Percentiles rank a stretch among this genome's conserved stretches.
Evolutionary conservation across 2,113 vertebrate species (phyloP).

Genomic region (Ageneiosus marmoratus): DNA sequence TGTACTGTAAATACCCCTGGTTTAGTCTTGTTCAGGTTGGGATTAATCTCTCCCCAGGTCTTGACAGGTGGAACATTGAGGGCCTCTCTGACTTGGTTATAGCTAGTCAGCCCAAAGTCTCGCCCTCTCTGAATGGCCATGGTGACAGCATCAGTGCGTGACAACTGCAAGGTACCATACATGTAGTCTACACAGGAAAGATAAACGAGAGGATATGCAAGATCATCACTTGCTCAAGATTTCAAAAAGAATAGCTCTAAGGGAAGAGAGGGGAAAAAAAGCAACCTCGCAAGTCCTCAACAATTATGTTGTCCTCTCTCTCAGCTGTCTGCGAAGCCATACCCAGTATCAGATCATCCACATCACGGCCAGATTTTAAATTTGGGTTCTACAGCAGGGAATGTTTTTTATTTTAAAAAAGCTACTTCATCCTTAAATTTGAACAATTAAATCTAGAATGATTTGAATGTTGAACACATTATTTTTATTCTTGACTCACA

Average conservation of each 20-base stretch:
- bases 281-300: slow-evolving; percentile 90
- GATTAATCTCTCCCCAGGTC: slow-evolving; percentile 77
- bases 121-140: slow-evolving; percentile 84
- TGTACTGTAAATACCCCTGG: slow-evolving; percentile 61
- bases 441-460: background rate
- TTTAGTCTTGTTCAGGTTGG: slow-evolving; percentile 59
- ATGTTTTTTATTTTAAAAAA: slow-evolving; percentile 4
- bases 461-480: background rate
- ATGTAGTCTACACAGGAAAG: slow-evolving; percentile 81
- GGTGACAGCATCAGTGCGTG: slow-evolving; percentile 84
- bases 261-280: background rate
- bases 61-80: slow-evolving; percentile 69
- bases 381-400: slow-evolving; percentile 68
- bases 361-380: slow-evolving; percentile 66
- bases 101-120: slow-evolving; percentile 88
- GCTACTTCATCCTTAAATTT: background rate
- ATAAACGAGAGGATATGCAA: background rate
- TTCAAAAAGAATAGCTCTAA: background rate
- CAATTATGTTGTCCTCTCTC: slow-evolving; percentile 82
- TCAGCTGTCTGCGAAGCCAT: slow-evolving; percentile 95
- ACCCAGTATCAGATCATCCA: slow-evolving; percentile 85
- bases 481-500: slow-evolving; percentile 65
- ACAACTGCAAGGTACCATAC: slow-evolving; percentile 85
- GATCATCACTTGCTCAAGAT: background rate
- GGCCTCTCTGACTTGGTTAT: slow-evolving; percentile 72